These are phyloP conservation scores for Limenitis camilla DNA, from an alignment of 2,888 invertebrate species.

Conservation along the genomic window DNA sequence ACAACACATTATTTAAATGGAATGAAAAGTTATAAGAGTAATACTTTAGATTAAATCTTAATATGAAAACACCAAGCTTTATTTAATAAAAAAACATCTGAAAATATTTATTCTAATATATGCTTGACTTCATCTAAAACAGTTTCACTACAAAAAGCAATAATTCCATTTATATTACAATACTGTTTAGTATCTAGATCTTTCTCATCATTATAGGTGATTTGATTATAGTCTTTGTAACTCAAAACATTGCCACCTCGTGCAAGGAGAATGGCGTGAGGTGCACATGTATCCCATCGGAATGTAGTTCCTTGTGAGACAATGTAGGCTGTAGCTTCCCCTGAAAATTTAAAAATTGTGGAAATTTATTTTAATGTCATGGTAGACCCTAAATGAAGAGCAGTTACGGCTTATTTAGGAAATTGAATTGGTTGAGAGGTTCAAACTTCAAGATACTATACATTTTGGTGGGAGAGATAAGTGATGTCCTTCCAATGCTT, in stretches of 20 bases:
- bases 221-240: constrained; percentile 35
- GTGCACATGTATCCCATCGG: constrained; percentile 94
- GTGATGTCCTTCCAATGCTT: too few species aligned
- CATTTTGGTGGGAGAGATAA: too few species aligned
- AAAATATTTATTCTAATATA: constrained; percentile 10
- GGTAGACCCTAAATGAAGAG: too few species aligned
- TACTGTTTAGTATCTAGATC: constrained; percentile 44
- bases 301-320: constrained; percentile 87
- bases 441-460: too few species aligned
- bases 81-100: neutral
- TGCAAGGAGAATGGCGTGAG: constrained; percentile 87
- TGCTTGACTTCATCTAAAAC: constrained; percentile 35
- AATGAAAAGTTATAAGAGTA: neutral
- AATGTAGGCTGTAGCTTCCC: constrained; percentile 77
- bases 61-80: neutral
- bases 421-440: too few species aligned
- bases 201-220: constrained; percentile 50
- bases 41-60: neutral
- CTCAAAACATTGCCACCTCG: constrained; percentile 82
- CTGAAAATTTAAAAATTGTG: constrained; percentile 32
- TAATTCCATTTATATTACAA: constrained; percentile 55
- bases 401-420: too few species aligned
- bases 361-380: neutral
- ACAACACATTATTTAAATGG: neutral
- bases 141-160: constrained; percentile 43